A percentile compares a stretch with the other conserved stretches of the same genome.
Evolutionary conservation across 2,888 invertebrate species (phyloP).

Genomic region (Tiphia femorata): DNA sequence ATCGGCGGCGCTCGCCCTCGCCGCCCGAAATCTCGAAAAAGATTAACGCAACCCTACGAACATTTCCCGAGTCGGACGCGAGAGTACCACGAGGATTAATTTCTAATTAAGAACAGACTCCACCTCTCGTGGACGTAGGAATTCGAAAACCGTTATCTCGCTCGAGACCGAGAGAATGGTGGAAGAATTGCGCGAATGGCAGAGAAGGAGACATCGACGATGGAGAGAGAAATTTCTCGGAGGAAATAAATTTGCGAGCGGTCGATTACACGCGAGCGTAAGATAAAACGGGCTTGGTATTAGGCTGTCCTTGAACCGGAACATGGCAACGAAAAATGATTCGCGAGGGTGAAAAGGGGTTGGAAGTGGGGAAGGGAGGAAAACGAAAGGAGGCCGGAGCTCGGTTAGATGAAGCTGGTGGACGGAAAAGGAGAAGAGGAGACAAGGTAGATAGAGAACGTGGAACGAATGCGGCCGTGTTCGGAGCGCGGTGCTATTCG

Average conservation of each 20-base stretch:
- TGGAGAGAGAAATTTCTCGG: no score
- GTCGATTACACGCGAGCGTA: constrained; percentile 11
- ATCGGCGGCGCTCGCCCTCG: no score
- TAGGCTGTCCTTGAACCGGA: constrained; percentile 33
- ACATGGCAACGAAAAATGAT: constrained; percentile 8
- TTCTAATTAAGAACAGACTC: constrained; percentile 1
- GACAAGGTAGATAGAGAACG: background rate
- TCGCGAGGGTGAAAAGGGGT: background rate
- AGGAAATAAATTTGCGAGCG: constrained; percentile 6
- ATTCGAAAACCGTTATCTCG: no score
- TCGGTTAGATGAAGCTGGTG: background rate
- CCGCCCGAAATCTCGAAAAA: no score
- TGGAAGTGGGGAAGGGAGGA: background rate
- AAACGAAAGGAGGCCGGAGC: background rate
- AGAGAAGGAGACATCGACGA: no score
- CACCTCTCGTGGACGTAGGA: background rate
- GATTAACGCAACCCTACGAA: no score
- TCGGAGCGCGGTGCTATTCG: no score
- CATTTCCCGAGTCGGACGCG: no score
- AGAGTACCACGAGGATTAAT: no score
- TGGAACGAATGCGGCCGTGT: no score
- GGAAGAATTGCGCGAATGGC: no score
- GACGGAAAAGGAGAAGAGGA: background rate
- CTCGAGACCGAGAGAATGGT: no score
- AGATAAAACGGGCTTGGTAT: constrained; percentile 8